Base-by-base conservation (phyloP, 2,797 vertebrate genomes). In the Protosalanx chinensis region DNA sequence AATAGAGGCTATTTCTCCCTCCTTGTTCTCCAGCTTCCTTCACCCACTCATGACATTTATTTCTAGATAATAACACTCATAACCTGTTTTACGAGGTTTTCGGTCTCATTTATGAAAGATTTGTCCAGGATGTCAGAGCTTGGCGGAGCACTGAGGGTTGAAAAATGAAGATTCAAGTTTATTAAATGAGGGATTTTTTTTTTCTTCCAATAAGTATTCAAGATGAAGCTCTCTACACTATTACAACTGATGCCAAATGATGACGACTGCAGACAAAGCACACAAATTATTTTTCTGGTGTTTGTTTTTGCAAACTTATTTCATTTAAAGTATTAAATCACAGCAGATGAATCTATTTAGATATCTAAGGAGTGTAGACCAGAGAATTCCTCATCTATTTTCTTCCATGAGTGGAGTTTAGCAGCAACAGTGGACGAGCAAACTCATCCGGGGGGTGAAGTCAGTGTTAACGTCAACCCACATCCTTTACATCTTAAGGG, bases 391-490 rank as follows among this genome's bases (percentile, higher is more conserved):
- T 46, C 41, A 46, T 46, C 41, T 12, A 46, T 13, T 12, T 46
- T 46, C 2, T 12, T 46, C 41, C 13, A 46, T 13, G 41, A 46
- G 41, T 46, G 10, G 41, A 46, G 7, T 27, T n/a, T 5, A 5
- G 51, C 51, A 56, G 51, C 4, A 56, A 16, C 51, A n/a, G 3
- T 3, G 15, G 15, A 27, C 23, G 23, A 56, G 51, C 18, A 56
- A 16, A 12, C 41, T 12, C 8, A 46, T 46, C 41, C 41, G 51
- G 51, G 16, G 51, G 88, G 85, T 79, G 76, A 65, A 74, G 83
- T 90, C 89, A 90, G 80, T 85, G 88, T 90, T 86, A 90, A 76
- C 83, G 81, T 87, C 84, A 81, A 74, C 76, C 51, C 79, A 74
- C 81, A 82, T 88, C 76, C 77, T 20, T 82, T 72, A 77, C 74